phyloP scores from a whole-genome alignment of 1,140 invertebrate species.

The Sipha flava region DNA sequence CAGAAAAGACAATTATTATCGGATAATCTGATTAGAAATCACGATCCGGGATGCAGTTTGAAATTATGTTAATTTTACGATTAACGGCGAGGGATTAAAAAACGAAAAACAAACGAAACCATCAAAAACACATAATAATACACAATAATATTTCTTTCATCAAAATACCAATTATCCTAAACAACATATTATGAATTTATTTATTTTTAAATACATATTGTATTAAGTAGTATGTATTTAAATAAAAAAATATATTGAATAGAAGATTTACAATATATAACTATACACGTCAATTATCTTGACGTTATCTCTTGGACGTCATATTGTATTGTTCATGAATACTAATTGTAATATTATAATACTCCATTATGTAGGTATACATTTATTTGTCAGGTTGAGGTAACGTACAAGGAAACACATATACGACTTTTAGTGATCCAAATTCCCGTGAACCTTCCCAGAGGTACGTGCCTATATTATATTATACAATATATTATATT shows the following conservation, averaged over 20 bases:
- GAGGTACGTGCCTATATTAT: no score
- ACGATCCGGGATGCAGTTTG: no score
- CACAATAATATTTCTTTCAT: not conserved
- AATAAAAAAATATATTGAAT: not conserved
- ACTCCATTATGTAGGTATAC: no score
- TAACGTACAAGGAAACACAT: no score
- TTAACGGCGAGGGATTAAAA: not conserved
- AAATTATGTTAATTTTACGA: no score
- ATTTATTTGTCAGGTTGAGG: no score
- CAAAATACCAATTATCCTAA: not conserved
- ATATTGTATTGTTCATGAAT: not conserved
- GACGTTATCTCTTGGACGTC: not conserved
- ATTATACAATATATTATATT: no score
- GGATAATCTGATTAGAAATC: no score
- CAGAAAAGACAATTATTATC: slow-evolving; percentile 5
- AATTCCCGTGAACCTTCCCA: no score
- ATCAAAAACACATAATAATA: not conserved
- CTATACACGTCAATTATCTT: not conserved
- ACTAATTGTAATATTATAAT: no score
- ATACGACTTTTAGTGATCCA: no score
- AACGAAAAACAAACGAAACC: not conserved
- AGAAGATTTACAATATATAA: not conserved
- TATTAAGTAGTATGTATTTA: not conserved
- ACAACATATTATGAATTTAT: not conserved
- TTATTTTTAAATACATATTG: no score